Base-by-base conservation (phyloP, 2,113 vertebrate species). In the Seriola quinqueradiata region DNA sequence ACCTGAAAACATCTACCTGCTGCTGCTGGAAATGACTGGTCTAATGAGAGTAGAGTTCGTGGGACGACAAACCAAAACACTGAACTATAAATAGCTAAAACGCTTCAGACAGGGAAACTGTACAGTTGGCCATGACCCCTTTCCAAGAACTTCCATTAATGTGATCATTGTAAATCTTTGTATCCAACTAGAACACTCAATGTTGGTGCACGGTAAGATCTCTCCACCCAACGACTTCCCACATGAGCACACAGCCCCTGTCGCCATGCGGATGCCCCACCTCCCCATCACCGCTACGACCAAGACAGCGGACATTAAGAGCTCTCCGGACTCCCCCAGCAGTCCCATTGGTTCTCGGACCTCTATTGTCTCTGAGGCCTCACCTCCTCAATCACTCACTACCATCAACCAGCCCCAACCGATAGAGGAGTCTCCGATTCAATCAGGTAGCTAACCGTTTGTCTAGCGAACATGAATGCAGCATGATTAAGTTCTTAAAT, bases 231-330 rank as follows among this genome's bases (percentile, higher is more conserved):
- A 1, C 23, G 86, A 89, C 46, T 36, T 89, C 32, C 90, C 90
- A 13, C 96, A 94, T 40, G 96, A 95, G 65, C 96, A 96, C 71
- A 93, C 94, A 0, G 94, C 95, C 5, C 95, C 96, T 1, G 87
- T 96, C 6, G 73, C 95, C 17, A 92, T 96, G 83, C 92, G 95
- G 75, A 96, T 95, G 95, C 96, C 97, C 5, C 97, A 99, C 89
- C 95, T 98, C 82, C 97, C 98, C 0, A 97, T 99, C 91, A 98
- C 97, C 0, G 97, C 98, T 0, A 89, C 96, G 59, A 99, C 96
- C 17, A 96, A 97, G 95, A 87, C 88, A 71, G 94, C 94, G 14
- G 94, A 95, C 44, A 92, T 93, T 0, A 87, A 90, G 13, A 78
- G 88, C 68, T 83, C 71, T 3, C 85, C 90, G 0, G 82, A 91